Base-by-base conservation (phyloP, 2,113 vertebrate genomes). In the Zingel zingel region DNA sequence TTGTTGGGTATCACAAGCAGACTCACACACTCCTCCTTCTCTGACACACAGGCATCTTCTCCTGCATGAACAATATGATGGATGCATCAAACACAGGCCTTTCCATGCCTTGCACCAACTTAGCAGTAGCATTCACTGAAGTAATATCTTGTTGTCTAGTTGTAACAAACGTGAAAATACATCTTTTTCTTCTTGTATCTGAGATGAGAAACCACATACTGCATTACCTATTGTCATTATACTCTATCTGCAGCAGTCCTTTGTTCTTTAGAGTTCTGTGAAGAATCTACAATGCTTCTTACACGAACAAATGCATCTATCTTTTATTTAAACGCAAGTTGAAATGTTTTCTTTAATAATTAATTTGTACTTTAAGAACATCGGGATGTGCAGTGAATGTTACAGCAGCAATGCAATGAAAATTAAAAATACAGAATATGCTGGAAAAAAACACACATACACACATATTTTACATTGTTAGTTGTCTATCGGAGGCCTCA, bases 261-360 rank as follows among this genome's bases (percentile, higher is more conserved):
- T 71, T 51, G 18, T 68, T 79, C 21, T 51, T 51, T 5, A 51
- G 57, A 33, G 33, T 64, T 58, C n/a, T 33, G 50, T 36, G 57
- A 71, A 66, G 25, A 84, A 74, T 75, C n/a, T 66, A 25, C 71
- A 48, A n/a, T 50, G 23, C 8, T 1, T 47, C 4, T 77, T 71
- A 76, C 72, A 77, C 47, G 70, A 81, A 78, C 51, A 45, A 70
- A 50, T 36, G 43, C 30, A 72, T 79, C 53, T 54, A 75, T 88
- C 30, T 83, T 88, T 89, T 62, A 82, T 91, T 79, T 12, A 79
- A 81, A 77, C 4, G 33, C 69, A 68, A 82, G 74, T 72, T 53
- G 23, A 66, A 86, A 43, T 71, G 10, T 36, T 82, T 73, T 78
- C 56, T 84, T 91, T 62, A 82, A 86, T 79, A 62, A 74, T 74